Base-by-base conservation (phyloP, 2,113 vertebrate species). In the Indicator maculatus region DNA sequence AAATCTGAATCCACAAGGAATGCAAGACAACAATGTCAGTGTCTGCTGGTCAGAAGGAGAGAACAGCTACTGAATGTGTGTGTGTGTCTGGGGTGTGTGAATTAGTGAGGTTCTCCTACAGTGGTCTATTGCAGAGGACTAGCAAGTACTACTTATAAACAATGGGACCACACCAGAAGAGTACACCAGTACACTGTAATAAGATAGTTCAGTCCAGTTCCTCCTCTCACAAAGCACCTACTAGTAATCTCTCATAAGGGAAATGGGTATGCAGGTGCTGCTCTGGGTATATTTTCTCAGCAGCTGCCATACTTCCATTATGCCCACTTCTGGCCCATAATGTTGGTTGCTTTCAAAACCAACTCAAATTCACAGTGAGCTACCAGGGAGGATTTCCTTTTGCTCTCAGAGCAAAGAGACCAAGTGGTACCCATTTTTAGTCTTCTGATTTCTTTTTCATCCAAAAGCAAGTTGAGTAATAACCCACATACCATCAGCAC, bases 1-100 rank as follows among this genome's bases (percentile, higher is more conserved):
- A 95, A 85, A 63, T 72, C 60, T 65, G 78, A 93, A 93, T 97
- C 74, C 18, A 30, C 84, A 78, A 93, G 92, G 93, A 95, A 95
- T 94, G 83, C 94, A 95, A 88, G 70, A 89, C 56, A 39, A 77
- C 45, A 61, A 16, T 1, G 2, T 47, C 65, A 60, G 9, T 47
- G 64, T 75, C n/a, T 92, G 65, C 56, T 73, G 59, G n/a, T 65
- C 61, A 93, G 39, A n/a, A 44, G 73, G 56, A 71, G 64, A 71
- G 73, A 58, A 66, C 52, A 67, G 60, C 56, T 89, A 27, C 36
- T 1, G 4, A 60, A 44, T 10, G 23, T 26, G 50, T 67, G 36
- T 65, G 80, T 2, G 3, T 84, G 39, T 77, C n/a, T 74, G 82
- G 47, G 20, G 2, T 26, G 1, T 39, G 53, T 88, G 80, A 33